phyloP scores from a whole-genome alignment of 2,113 vertebrate genomes.

The Tympanuchus pallidicinctus region DNA sequence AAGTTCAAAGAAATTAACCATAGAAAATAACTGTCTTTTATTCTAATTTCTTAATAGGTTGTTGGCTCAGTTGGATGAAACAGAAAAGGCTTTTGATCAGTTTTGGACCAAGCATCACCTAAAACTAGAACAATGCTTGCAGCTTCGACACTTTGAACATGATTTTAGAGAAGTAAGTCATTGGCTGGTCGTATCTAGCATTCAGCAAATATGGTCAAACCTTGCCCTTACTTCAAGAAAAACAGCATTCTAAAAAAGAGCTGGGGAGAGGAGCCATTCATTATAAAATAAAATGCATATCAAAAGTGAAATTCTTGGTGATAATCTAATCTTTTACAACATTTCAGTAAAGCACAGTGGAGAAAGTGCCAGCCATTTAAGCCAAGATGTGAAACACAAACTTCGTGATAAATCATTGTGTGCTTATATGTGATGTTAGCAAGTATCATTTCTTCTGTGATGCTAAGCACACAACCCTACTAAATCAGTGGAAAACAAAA shows the following conservation, averaged over 20 bases:
- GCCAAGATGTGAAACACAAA: background rate
- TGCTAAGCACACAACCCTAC: background rate
- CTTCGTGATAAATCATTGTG: background rate
- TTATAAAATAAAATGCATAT: background rate
- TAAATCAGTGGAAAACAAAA: background rate
- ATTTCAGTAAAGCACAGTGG: background rate
- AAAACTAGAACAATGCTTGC: constrained; percentile 92
- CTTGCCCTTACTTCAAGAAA: background rate
- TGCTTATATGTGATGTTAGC: background rate
- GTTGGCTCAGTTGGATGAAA: constrained; percentile 92
- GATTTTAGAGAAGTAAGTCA: constrained; percentile 89
- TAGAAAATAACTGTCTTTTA: background rate
- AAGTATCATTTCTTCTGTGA: background rate
- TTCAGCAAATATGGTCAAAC: background rate
- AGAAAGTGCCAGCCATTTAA: background rate
- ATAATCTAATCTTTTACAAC: background rate
- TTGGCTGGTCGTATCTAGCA: background rate
- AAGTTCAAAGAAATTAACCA: background rate
- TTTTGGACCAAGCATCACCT: constrained; percentile 93
- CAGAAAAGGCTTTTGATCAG: constrained; percentile 91
- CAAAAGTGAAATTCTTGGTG: background rate
- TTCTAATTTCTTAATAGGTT: constrained; percentile 81
- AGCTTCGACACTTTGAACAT: constrained; percentile 94
- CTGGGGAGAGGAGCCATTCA: background rate
- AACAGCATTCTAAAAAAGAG: background rate